phyloP scores from a whole-genome alignment of 1,140 invertebrate species.

The Cyclina sinensis region DNA sequence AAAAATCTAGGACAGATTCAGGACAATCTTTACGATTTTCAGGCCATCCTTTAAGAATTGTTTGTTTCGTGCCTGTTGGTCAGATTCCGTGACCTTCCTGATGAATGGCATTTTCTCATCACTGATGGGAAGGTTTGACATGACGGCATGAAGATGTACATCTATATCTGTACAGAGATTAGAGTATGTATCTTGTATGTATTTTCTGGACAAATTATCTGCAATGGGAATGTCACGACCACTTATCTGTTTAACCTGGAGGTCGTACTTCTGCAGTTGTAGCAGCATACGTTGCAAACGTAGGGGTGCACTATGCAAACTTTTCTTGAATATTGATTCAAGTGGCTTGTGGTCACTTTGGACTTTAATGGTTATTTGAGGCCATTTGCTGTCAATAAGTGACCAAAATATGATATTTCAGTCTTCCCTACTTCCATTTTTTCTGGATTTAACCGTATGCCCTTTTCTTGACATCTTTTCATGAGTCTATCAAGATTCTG shows the following conservation, averaged over 20 bases:
- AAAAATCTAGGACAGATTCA: not conserved
- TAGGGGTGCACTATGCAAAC: constrained; percentile 81
- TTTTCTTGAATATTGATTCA: constrained; percentile 85
- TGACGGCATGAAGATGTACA: not conserved
- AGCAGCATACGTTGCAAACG: constrained; percentile 86
- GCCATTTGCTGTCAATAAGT: not conserved
- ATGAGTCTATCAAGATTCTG: not conserved
- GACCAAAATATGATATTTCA: constrained; percentile 25
- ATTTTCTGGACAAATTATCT: constrained; percentile 26
- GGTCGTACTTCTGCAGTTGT: constrained; percentile 84
- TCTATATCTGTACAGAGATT: not conserved
- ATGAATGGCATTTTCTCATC: not conserved
- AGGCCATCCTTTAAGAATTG: constrained; percentile 5
- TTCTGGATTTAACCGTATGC: constrained; percentile 26
- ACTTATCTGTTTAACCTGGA: constrained; percentile 84
- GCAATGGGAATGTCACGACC: constrained; percentile 85
- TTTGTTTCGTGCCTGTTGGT: not conserved
- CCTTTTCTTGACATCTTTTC: not conserved
- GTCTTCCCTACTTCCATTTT: constrained; percentile 2
- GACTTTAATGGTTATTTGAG: constrained; percentile 53
- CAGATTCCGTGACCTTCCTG: not conserved
- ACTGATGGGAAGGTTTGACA: constrained; percentile 8
- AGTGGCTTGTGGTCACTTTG: constrained; percentile 78
- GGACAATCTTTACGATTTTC: not conserved
- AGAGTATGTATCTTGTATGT: not conserved